Evolutionary conservation across 2,888 invertebrate species (phyloP).

Genomic region (Coenonympha arcania): DNA sequence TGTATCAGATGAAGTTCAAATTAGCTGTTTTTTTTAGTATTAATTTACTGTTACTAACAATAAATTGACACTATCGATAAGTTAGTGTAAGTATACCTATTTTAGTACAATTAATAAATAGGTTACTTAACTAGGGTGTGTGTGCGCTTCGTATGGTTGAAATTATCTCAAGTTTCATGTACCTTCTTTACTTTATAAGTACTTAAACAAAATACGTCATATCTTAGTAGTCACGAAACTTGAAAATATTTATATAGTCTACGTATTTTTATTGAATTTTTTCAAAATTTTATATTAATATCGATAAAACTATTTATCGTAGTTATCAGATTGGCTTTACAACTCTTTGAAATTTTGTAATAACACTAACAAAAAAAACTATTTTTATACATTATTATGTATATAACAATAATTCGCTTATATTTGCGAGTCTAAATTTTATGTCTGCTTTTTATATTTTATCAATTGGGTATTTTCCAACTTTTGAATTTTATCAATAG

Average conservation of each 20-base stretch:
- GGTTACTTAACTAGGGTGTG: slow-evolving; percentile 37
- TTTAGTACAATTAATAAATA: slow-evolving; percentile 70
- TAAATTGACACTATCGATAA: slow-evolving; percentile 50
- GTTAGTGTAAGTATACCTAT: slow-evolving; percentile 67
- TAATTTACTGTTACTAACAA: slow-evolving; percentile 65
- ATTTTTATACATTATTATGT: no score
- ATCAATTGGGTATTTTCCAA: no score
- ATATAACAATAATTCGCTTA: no score
- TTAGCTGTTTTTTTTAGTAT: slow-evolving; percentile 51
- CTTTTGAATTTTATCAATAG: no score
- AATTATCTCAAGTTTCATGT: slow-evolving; percentile 12
- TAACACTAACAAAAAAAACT: no score
- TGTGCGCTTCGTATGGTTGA: slow-evolving; percentile 38
- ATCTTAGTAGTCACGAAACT: not conserved
- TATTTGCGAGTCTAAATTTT: no score
- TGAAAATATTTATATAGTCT: not conserved
- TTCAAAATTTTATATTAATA: not conserved
- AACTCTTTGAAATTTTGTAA: not conserved
- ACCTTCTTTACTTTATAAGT: slow-evolving; percentile 14
- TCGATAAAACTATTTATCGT: not conserved
- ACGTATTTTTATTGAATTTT: not conserved
- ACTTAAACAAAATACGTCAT: not conserved
- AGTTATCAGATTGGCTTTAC: not conserved
- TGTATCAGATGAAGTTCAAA: slow-evolving; percentile 73
- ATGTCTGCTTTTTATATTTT: no score